Evolutionary conservation across 2,888 invertebrate genomes (phyloP).

Genomic region (Pantelozetes paolii): DNA sequence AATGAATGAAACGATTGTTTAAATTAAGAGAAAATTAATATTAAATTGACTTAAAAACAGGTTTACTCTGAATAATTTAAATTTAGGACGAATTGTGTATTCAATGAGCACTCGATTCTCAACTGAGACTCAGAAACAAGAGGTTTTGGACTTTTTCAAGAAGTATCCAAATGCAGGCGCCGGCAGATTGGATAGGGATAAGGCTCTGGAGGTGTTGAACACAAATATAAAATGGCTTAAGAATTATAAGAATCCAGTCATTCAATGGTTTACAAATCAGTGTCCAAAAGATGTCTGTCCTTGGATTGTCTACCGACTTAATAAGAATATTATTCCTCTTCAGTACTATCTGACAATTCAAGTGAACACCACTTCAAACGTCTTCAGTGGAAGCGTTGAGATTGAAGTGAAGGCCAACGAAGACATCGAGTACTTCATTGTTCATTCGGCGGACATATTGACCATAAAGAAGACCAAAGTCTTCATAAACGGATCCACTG

Average conservation of each 20-base stretch:
- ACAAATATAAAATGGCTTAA: constrained; percentile 75
- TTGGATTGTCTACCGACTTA: constrained; percentile 39
- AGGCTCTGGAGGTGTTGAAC: constrained; percentile 69
- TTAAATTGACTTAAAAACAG: neutral
- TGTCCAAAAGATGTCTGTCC: constrained; percentile 35
- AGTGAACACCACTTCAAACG: constrained; percentile 34
- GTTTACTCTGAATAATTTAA: constrained; percentile 32
- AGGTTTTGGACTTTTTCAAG: constrained; percentile 67
- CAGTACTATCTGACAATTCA: constrained; percentile 22
- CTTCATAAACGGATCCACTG: neutral
- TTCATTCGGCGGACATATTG: constrained; percentile 37
- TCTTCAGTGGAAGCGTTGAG: constrained; percentile 32
- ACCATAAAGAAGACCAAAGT: neutral
- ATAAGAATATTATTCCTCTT: neutral
- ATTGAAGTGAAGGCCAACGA: constrained; percentile 1
- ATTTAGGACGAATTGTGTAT: constrained; percentile 35
- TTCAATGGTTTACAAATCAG: constrained; percentile 59
- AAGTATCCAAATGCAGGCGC: constrained; percentile 67
- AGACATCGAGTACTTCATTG: constrained; percentile 29
- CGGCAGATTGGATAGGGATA: constrained; percentile 66
- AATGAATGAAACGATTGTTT: neutral
- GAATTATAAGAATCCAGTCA: constrained; percentile 60
- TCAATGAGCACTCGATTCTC: constrained; percentile 25
- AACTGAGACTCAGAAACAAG: constrained; percentile 10
- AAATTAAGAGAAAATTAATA: neutral